Percentiles rank a stretch among this genome's conserved stretches.
These are phyloP conservation scores for Clusia tigrina DNA, from an alignment of 2,888 invertebrate genomes.

Conservation along the genomic window DNA sequence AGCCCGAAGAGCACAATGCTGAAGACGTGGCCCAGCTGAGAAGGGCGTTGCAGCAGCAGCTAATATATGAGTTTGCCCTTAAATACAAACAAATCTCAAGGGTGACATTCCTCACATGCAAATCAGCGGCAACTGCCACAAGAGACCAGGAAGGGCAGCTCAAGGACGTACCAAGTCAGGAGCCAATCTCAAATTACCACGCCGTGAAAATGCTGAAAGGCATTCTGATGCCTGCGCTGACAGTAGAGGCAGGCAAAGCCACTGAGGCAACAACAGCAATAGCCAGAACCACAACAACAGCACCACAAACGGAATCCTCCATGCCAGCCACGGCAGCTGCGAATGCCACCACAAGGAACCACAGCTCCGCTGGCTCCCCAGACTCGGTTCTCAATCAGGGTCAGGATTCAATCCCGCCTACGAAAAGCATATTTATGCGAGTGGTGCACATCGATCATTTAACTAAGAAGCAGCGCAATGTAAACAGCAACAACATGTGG, in stretches of 20 bases:
- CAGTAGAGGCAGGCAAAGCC: too few relatives aligned
- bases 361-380: too few relatives aligned
- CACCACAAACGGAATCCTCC: background rate
- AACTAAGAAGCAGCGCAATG: conserved; percentile 32
- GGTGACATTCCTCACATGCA: conserved; percentile 59
- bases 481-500: conserved; percentile 26
- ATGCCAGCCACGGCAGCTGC: conserved; percentile 1
- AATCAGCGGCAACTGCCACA: conserved; percentile 4
- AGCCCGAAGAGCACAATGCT: background rate
- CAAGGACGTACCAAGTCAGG: conserved; percentile 30
- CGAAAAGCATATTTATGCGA: conserved; percentile 48
- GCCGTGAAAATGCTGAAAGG: conserved; percentile 27
- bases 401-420: conserved; percentile 26
- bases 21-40: background rate
- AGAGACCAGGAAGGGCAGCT: conserved; percentile 28
- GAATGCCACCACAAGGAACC: too few relatives aligned
- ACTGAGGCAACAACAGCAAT: conserved; percentile 20
- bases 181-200: conserved; percentile 17
- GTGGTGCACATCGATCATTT: conserved; percentile 52
- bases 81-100: conserved; percentile 57
- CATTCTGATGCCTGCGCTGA: too few relatives aligned
- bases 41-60: conserved; percentile 47
- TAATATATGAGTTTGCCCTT: conserved; percentile 54
- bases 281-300: conserved; percentile 13
- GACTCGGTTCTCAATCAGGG: too few relatives aligned